Evolutionary conservation across 1,140 invertebrate genomes (phyloP).

Genomic region (Calliopsis andreniformis): DNA sequence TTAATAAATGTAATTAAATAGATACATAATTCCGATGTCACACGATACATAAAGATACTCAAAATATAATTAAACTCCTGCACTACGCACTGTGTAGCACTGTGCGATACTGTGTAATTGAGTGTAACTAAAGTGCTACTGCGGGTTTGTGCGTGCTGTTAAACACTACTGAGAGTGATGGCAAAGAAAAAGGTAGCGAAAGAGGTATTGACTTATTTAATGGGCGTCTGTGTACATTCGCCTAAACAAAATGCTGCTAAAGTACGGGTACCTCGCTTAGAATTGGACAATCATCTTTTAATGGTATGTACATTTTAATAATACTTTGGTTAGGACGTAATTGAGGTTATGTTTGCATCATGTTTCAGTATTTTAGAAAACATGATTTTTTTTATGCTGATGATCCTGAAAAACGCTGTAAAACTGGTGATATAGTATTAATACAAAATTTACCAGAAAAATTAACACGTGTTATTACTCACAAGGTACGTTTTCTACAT

Average conservation of each 20-base stretch:
- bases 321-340: conserved; percentile 50
- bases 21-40: no score
- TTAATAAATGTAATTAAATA: no score
- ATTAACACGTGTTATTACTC: conserved; percentile 88
- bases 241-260: conserved; percentile 88
- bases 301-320: conserved; percentile 82
- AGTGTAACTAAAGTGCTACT: no score
- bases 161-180: no score
- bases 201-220: conserved; percentile 71
- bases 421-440: conserved; percentile 91
- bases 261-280: conserved; percentile 87
- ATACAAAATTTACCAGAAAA: conserved; percentile 87
- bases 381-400: conserved; percentile 87
- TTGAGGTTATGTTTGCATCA: conserved; percentile 64
- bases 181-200: not conserved
- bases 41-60: no score
- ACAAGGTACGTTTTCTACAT: conserved; percentile 80
- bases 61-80: no score
- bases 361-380: conserved; percentile 89
- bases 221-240: conserved; percentile 88
- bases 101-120: no score
- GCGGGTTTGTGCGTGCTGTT: no score
- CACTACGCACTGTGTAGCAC: no score
- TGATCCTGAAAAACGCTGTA: conserved; percentile 89
- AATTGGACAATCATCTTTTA: conserved; percentile 85